These are phyloP conservation scores for Ceratoteleas bidentatus DNA, from an alignment of 1,140 invertebrate species.

Conservation along the genomic window DNA sequence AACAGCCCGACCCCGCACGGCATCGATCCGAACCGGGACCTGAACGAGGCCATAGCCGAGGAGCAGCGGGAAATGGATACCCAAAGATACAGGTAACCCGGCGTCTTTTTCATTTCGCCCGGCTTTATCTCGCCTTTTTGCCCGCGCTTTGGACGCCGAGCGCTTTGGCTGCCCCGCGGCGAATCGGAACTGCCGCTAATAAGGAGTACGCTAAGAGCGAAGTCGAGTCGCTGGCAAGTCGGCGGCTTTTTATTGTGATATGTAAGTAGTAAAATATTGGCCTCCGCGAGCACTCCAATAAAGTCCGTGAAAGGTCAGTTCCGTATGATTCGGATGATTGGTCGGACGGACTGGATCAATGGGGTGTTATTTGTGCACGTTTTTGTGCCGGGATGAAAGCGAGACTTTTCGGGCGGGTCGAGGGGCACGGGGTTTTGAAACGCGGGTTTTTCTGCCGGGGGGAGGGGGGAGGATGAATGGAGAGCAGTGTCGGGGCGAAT, in stretches of 20 bases:
- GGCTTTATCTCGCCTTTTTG: conserved; percentile 10
- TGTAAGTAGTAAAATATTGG: conserved; percentile 6
- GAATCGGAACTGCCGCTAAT: conserved; percentile 46
- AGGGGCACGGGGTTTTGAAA: no score
- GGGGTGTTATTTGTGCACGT: no score
- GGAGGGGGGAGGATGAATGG: no score
- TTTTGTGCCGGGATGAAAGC: no score
- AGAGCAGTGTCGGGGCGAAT: no score
- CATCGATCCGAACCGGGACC: conserved; percentile 86
- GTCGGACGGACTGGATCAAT: no score
- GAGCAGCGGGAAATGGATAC: conserved; percentile 86
- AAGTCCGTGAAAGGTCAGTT: no score
- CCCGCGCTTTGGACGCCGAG: conserved; percentile 10
- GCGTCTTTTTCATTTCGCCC: conserved; percentile 38
- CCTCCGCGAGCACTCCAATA: neutral
- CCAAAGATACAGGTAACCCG: conserved; percentile 79
- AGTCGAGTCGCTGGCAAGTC: conserved; percentile 14
- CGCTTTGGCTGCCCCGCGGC: neutral
- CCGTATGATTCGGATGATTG: no score
- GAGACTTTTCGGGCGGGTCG: no score
- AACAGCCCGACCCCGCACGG: conserved; percentile 84
- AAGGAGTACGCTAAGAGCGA: conserved; percentile 31
- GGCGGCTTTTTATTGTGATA: conserved; percentile 9
- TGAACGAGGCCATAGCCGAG: conserved; percentile 89
- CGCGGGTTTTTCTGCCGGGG: no score